Conservation (phyloP, 2,888 invertebrate species). For the Phlogophora meticulosa region DNA sequence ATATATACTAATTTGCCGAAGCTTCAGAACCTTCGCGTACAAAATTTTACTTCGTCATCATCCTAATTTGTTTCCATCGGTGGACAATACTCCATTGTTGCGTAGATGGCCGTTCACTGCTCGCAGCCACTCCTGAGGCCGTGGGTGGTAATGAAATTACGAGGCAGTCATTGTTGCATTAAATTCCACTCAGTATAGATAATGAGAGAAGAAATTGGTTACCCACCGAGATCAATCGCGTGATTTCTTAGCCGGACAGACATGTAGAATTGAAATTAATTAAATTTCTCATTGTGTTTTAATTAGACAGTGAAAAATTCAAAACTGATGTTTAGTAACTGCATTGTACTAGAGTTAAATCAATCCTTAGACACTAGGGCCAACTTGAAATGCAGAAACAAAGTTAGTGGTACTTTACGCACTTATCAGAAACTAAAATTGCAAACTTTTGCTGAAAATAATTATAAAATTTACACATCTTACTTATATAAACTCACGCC, state of each 20-base stretch:
- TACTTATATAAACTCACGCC: too few species aligned
- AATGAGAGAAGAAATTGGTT: constrained; percentile 78
- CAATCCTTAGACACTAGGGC: not conserved
- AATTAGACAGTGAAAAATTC: constrained; percentile 40
- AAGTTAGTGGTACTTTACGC: not conserved
- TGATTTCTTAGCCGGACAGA: constrained; percentile 69
- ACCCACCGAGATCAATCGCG: constrained; percentile 68
- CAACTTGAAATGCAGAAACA: not conserved
- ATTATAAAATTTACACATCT: not conserved
- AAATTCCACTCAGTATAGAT: constrained; percentile 85
- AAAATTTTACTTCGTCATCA: constrained; percentile 79
- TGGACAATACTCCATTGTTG: constrained; percentile 83
- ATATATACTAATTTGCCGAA: constrained; percentile 70
- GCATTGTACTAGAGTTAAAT: constrained; percentile 14
- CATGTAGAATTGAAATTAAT: constrained; percentile 54
- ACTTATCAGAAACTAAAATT: not conserved
- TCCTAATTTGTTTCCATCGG: constrained; percentile 84
- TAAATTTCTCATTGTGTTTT: constrained; percentile 49
- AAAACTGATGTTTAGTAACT: not conserved
- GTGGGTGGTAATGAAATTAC: constrained; percentile 90
- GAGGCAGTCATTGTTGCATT: constrained; percentile 86
- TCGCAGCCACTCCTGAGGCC: constrained; percentile 62
- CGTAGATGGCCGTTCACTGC: constrained; percentile 61
- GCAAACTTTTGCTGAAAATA: not conserved
- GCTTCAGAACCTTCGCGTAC: constrained; percentile 63